Base-by-base conservation (phyloP, 2,888 invertebrate species). In the Drosophila aldrichi region DNA sequence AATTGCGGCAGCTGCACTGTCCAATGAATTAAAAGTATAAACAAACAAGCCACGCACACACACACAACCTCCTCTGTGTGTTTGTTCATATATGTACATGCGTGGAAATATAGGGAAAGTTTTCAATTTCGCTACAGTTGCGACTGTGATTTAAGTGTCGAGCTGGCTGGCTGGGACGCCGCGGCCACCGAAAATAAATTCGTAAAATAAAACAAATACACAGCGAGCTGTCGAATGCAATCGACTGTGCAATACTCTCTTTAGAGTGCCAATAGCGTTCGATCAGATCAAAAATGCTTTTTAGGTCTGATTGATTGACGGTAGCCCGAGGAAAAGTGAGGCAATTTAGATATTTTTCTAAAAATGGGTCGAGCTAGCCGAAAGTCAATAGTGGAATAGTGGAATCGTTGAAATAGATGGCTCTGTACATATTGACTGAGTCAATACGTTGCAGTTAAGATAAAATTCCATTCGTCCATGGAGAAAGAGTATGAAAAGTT, bases 21-120 rank as follows among this genome's bases (percentile, higher is more conserved):
- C 62, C 74, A 67, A 85, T 88, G 88, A 89, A 88, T 85, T 89
- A 85, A 89, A 87, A 76, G 79, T 63, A 76, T 62, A 79, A 82
- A 68, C 79, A 79, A 78, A 65, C 77, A 58, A 48, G 40, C 16
- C 29, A 20, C 41, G 20, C 25, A 20, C n/a, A 56, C 49, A 65
- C 55, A 68, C 4, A 61, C 49, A 49, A 1, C 29, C n/a, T n/a
- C 29, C 29, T 8, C 29, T 29, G 29, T 29, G 0, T 8, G 29
- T 29, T 29, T 29, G 44, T 20, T 55, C 46, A 44, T 29, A 65
- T 32, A 61, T 20, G 54, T 22, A 44, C 20, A 16, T n/a, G 9
- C 12, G 22, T 38, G 18, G 25, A 20, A 20, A 51, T 65, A 60
- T 48, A 32, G 74, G 48, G 73, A 82, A 89, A 85, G 71, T 83